These are phyloP conservation scores for Chrysotoxum bicinctum DNA, from an alignment of 2,888 invertebrate genomes.

Conservation along the genomic window DNA sequence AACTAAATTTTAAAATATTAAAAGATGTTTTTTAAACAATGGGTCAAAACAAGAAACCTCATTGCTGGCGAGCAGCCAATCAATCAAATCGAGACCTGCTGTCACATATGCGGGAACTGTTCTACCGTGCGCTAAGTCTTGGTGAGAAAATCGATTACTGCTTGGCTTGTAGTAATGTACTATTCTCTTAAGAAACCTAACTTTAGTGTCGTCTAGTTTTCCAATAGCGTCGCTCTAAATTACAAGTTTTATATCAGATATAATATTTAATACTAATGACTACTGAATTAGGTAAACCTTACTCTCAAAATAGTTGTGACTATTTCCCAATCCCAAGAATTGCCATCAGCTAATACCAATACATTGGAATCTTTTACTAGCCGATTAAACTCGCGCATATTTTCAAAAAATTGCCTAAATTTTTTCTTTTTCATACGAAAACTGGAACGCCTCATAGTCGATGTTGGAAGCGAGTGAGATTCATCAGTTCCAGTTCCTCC, in stretches of 20 bases:
- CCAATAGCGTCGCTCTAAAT: constrained; percentile 82
- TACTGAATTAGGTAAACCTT: constrained; percentile 70
- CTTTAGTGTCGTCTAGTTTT: constrained; percentile 86
- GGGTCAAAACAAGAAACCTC: constrained; percentile 74
- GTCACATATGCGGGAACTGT: constrained; percentile 79
- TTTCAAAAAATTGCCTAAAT: constrained; percentile 84
- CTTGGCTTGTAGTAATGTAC: constrained; percentile 94
- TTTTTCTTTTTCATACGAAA: constrained; percentile 80
- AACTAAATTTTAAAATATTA: constrained; percentile 80
- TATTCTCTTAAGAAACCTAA: constrained; percentile 88
- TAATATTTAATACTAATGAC: too few relatives aligned
- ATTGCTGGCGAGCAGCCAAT: constrained; percentile 78
- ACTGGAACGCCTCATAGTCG: constrained; percentile 78
- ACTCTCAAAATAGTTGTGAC: constrained; percentile 91
- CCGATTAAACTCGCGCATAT: constrained; percentile 84
- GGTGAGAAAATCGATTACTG: constrained; percentile 92
- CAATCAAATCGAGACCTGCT: constrained; percentile 80
- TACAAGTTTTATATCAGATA: background rate
- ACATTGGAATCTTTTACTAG: constrained; percentile 92
- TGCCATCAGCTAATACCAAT: constrained; percentile 89
- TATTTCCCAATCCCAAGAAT: constrained; percentile 96
- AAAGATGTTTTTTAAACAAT: background rate
- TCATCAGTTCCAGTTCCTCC: constrained; percentile 75
- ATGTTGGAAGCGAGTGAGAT: constrained; percentile 77
- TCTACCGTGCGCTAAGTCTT: constrained; percentile 85